A percentile compares a stretch with the other conserved stretches of the same genome.
These are phyloP conservation scores for Todiramphus chloris DNA, from an alignment of 2,113 vertebrate species.

Conservation along the genomic window DNA sequence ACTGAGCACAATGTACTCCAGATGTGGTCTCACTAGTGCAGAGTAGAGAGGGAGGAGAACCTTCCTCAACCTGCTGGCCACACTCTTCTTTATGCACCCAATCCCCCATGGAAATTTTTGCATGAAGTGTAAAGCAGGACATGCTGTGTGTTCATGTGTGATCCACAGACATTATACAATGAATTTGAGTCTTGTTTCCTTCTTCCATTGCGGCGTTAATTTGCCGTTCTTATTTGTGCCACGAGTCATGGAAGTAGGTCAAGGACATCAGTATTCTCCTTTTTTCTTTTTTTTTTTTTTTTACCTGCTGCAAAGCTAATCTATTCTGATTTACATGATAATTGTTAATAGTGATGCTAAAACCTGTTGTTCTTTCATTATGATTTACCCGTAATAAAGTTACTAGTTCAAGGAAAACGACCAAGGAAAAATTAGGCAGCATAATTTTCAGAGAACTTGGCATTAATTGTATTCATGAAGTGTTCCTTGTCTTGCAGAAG, in stretches of 20 bases:
- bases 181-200: neutral
- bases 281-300: neutral
- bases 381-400: neutral
- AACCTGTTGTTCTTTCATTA: neutral
- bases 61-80: too few species aligned
- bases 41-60: too few species aligned
- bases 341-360: neutral
- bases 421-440: neutral
- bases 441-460: neutral
- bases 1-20: too few species aligned
- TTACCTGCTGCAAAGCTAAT: neutral
- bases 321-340: neutral
- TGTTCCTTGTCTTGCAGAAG: slow-evolving; percentile 70
- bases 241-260: neutral
- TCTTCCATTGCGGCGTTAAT: neutral
- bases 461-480: neutral
- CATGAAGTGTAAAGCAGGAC: neutral
- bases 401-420: neutral
- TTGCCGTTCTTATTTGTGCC: neutral
- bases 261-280: neutral
- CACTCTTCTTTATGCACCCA: too few species aligned
- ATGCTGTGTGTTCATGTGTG: neutral
- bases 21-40: too few species aligned
- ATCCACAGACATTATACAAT: neutral
- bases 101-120: neutral